Evolutionary conservation across 1,140 invertebrate genomes (phyloP), one percentile per base, ranked within the genome.

Genomic region (Sarcophaga peregrina): DNA sequence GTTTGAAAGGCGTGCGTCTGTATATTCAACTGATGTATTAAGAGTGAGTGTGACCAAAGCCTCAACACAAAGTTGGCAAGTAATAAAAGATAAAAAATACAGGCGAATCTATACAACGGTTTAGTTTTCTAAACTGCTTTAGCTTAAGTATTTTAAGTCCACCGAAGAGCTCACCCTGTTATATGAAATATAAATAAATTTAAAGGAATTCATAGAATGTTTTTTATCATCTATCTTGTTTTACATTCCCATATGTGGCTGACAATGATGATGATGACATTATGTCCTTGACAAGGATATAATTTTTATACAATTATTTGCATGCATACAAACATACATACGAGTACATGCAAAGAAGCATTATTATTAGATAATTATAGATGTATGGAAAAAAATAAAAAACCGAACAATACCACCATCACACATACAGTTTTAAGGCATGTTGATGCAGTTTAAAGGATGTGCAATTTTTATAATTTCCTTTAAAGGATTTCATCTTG

Each of bases 211-310:
- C 4, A 4, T 37, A 37, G 25, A 37, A 37, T 37, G 25, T 37
- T 37, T 37, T 37, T 37, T 37, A 37, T 4, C 25, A 1, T 37
- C 25, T 37, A 37, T 37, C 25, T 37, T 37, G 25, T 37, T 37
- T 37, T 4, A 37, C 4, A 37, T 37, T 37, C 25, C 25, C 25
- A 37, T 37, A 37, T 37, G 25, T 37, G 25, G 25, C 15, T 58
- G n/a, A 17, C 20, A 9, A 25, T 68, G n/a, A 68, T 68, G 62
- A 68, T 20, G n/a, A 68, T 68, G 62, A 58, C 54, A 58, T 68
- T 68, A 37, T 37, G 62, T 68, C 62, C 62, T 68, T 68, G 62
- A 68, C 62, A 68, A 25, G 62, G 17, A 68, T 68, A 68, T 68
- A 68, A 68, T 25, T 68, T 68, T 68, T n/a, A 20, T 25, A 7